Conservation (phyloP, 92 coral and sea anemone species). For the Epizoanthus stellaris region DNA sequence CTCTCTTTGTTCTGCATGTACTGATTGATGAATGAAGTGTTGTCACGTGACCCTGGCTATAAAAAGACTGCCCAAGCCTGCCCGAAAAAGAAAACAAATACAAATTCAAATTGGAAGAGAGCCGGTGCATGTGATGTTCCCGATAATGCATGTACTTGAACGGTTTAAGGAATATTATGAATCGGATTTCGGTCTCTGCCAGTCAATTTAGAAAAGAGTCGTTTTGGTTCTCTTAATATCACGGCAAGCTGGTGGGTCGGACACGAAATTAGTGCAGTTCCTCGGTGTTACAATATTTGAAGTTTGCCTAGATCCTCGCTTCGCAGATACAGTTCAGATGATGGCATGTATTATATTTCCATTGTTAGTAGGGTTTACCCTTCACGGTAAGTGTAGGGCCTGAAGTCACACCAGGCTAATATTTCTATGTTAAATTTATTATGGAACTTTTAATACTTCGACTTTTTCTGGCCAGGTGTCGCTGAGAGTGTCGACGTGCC, state of each 20-base stretch:
- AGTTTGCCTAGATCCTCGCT: not conserved
- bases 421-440: not conserved
- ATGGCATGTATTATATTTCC: constrained; percentile 24
- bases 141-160: constrained; percentile 22
- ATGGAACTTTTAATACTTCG: not conserved
- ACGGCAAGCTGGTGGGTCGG: not conserved
- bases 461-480: constrained; percentile 1
- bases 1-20: constrained; percentile 11
- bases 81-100: constrained; percentile 38
- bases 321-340: constrained; percentile 18
- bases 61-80: constrained; percentile 19
- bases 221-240: too few species aligned
- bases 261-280: not conserved
- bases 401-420: not conserved
- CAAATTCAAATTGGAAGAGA: constrained; percentile 6
- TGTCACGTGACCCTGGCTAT: constrained; percentile 29
- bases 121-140: constrained; percentile 36
- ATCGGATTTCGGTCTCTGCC: constrained; percentile 32
- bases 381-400: constrained; percentile 6
- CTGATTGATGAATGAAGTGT: constrained; percentile 16
- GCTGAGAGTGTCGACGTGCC: constrained; percentile 11
- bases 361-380: not conserved
- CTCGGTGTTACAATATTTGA: not conserved
- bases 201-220: constrained; percentile 9
- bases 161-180: constrained; percentile 27